Base-by-base conservation (phyloP, 2,888 invertebrate species). In the Xestia ashworthii region DNA sequence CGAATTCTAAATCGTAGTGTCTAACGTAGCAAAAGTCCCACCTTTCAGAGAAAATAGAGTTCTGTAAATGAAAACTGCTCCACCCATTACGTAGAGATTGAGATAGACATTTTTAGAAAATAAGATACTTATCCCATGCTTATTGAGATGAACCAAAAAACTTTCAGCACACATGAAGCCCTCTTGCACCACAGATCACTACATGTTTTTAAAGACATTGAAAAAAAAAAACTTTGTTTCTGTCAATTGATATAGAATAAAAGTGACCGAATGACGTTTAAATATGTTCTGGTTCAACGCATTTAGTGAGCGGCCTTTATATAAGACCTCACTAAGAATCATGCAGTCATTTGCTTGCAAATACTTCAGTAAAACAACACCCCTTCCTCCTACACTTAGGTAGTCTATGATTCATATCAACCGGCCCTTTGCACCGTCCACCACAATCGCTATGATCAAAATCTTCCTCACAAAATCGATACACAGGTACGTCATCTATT, bases 381-480 rank as follows among this genome's bases (percentile, higher is more conserved):
- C 53, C n/a, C 11, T 32, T 38, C 14, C n/a, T n/a, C 3, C 14
- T n/a, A 12, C 38, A 4, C 25, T 41, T 9, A 14, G 8, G 5
- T 22, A 48, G 11, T 5, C 55, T 11, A 11, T 44, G 32, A 73
- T 16, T 55, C 44, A 8, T 58, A 81, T 64, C 64, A 38, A 80
- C 46, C 53, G 71, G 12, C 5, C 53, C n/a, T 62, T 41, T n/a
- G 5, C 68, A 48, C 19, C 14, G 60, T 64, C 22, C 66, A 55
- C 22, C 0, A 66, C 38, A 69, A 62, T 46, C 41, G 44, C 67
- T 38, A 11, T 50, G 60, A 62, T 78, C 41, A 82, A 44, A 74
- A 64, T 67, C 58, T 78, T 25, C 55, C 8, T 38, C 14, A 64
- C 14, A 79, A 78, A 81, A 70, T 67, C 58, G 25, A 44, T 73